These are phyloP conservation scores for Acromyrmex heyeri DNA, from an alignment of 1,140 invertebrate species.

Conservation along the genomic window DNA sequence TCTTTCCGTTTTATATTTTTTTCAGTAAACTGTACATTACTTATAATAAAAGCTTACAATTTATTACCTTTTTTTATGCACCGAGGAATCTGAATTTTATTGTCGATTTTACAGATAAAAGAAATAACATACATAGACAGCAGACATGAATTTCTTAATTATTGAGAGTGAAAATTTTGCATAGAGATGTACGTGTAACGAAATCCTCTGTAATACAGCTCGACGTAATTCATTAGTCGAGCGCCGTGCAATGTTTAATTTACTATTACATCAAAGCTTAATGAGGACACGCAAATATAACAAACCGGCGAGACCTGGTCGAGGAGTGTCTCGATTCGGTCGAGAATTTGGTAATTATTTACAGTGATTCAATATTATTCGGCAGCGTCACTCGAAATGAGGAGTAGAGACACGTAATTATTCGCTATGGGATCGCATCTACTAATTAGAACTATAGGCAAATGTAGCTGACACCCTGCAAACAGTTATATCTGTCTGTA, in stretches of 20 bases:
- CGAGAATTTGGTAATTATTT: constrained; percentile 54
- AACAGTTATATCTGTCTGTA: constrained; percentile 54
- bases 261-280: constrained; percentile 42
- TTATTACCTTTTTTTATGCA: not conserved
- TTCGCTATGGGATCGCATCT: constrained; percentile 43
- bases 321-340: constrained; percentile 17
- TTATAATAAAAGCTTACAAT: not conserved
- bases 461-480: constrained; percentile 33
- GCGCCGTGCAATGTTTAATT: constrained; percentile 48
- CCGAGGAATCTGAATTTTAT: not conserved
- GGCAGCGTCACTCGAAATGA: constrained; percentile 34
- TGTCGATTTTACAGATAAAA: not conserved
- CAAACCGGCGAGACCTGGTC: constrained; percentile 20
- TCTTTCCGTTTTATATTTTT: not conserved
- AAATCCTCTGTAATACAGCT: constrained; percentile 9
- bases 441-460: constrained; percentile 60
- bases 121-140: not conserved
- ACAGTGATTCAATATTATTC: constrained; percentile 62
- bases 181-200: not conserved
- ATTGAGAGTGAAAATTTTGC: not conserved
- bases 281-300: constrained; percentile 48
- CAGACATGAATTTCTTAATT: not conserved
- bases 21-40: not conserved
- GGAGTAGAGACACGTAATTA: constrained; percentile 55
- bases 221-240: constrained; percentile 52